These are phyloP conservation scores for Echeneis naucrates DNA, from an alignment of 2,797 vertebrate genomes.

Conservation along the genomic window DNA sequence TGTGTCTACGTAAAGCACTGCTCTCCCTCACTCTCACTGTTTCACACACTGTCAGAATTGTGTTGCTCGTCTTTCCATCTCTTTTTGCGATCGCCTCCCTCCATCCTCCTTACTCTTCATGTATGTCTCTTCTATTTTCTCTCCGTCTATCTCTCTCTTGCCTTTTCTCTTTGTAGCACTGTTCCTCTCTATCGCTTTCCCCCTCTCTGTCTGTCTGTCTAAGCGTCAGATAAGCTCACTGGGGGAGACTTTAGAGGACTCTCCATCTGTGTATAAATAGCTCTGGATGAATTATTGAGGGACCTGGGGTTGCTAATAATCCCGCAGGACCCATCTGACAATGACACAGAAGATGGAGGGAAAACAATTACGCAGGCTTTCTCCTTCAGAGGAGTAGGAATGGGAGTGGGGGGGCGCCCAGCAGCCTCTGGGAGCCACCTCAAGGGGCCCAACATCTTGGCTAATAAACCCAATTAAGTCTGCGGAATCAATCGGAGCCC, in stretches of 20 bases:
- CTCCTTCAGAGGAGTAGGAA: conserved; percentile 80
- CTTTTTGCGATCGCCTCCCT: conserved; percentile 62
- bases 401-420: conserved; percentile 42
- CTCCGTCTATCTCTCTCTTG: conserved; percentile 54
- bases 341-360: conserved; percentile 88
- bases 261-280: conserved; percentile 89
- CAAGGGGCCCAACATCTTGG: conserved; percentile 81
- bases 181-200: conserved; percentile 48
- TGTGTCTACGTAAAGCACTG: conserved; percentile 76
- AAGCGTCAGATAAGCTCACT: conserved; percentile 86
- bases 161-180: conserved; percentile 63
- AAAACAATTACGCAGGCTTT: conserved; percentile 87
- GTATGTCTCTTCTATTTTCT: conserved; percentile 61
- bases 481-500: conserved; percentile 83
- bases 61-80: conserved; percentile 63
- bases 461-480: conserved; percentile 88
- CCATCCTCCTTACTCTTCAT: conserved; percentile 67
- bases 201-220: conserved; percentile 76
- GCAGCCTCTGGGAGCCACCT: conserved; percentile 79
- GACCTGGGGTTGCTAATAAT: conserved; percentile 88
- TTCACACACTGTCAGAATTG: conserved; percentile 61
- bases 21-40: conserved; percentile 48
- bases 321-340: conserved; percentile 86
- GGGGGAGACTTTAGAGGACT: conserved; percentile 87
- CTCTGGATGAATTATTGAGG: conserved; percentile 89